These are phyloP conservation scores for Nephrotoma guestfalica DNA, from an alignment of 2,888 invertebrate species.

Conservation along the genomic window DNA sequence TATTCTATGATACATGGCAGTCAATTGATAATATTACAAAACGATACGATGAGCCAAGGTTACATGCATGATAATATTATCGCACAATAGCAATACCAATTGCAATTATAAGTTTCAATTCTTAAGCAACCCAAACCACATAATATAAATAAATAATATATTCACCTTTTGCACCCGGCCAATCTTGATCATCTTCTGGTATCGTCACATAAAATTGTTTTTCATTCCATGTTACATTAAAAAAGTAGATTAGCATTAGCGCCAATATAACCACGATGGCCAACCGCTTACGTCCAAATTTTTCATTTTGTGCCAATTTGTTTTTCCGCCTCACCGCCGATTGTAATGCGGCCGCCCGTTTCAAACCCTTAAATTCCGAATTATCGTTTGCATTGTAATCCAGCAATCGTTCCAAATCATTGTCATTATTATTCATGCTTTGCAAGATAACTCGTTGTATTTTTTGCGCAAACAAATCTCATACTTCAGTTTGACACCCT, in stretches of 20 bases:
- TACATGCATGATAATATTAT: not conserved
- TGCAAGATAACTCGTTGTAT: not conserved
- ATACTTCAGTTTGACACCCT: not conserved
- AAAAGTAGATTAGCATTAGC: conserved; percentile 4
- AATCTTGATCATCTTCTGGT: conserved; percentile 8
- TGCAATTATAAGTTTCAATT: too few species aligned
- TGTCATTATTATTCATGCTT: not conserved
- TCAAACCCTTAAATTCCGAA: not conserved
- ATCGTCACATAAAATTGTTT: conserved; percentile 7
- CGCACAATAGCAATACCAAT: too few species aligned
- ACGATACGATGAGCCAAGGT: not conserved
- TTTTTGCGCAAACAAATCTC: not conserved
- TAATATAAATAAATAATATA: not conserved
- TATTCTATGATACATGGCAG: not conserved
- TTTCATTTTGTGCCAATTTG: conserved; percentile 2
- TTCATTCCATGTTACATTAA: not conserved
- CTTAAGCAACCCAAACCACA: too few species aligned
- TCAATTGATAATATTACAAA: not conserved
- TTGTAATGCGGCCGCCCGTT: not conserved
- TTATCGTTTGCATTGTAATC: not conserved
- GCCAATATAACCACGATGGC: not conserved
- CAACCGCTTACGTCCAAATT: conserved; percentile 7
- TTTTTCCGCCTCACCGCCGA: not conserved
- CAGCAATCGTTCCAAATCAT: not conserved
- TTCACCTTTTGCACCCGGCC: conserved; percentile 9